Evolutionary conservation across 2,888 invertebrate genomes (phyloP), one percentile per base, ranked within the genome.

Genomic region (Rhagium mordax): DNA sequence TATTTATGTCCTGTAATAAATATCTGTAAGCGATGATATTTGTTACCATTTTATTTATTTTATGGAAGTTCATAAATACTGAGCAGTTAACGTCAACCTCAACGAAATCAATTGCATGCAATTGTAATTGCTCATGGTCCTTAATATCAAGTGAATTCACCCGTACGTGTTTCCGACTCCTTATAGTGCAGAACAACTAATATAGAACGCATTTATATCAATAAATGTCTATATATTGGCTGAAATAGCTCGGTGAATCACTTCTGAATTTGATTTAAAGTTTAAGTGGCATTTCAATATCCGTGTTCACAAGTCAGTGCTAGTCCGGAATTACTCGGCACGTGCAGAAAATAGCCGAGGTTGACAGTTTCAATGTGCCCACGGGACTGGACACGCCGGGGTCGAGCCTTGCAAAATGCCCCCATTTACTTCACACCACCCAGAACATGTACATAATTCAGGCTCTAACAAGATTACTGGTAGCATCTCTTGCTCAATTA

Each of bases 211-310:
- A 83, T 84, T 84, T 82, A 81, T 85, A 82, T 83, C 84, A 84
- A 84, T 84, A 84, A 83, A 80, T 78, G 82, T 83, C 83, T 79
- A 81, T 80, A 77, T 75, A 80, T 74, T 73, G 80, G 78, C 76
- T 72, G 79, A 83, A 82, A 81, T 81, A 80, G 79, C 74, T 64
- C 76, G 77, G 82, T 84, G 84, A 83, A 84, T 84, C 84, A 83
- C 82, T 81, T 78, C 81, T 74, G 83, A 83, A 85, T 85, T 85
- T 85, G 85, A 86, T 85, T 84, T 85, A 84, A 84, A 85, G 83
- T 81, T 82, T 82, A 83, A 84, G 84, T 84, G 85, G 84, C 84
- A 84, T 85, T 86, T 84, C 86, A 86, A 86, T 86, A 86, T 85
- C 84, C 85, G 75, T 75, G 80, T 78, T 78, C 83, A 83, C 83